Evolutionary conservation across 2,888 invertebrate genomes (phyloP).

Genomic region (Hirtodrosophila trivittata): DNA sequence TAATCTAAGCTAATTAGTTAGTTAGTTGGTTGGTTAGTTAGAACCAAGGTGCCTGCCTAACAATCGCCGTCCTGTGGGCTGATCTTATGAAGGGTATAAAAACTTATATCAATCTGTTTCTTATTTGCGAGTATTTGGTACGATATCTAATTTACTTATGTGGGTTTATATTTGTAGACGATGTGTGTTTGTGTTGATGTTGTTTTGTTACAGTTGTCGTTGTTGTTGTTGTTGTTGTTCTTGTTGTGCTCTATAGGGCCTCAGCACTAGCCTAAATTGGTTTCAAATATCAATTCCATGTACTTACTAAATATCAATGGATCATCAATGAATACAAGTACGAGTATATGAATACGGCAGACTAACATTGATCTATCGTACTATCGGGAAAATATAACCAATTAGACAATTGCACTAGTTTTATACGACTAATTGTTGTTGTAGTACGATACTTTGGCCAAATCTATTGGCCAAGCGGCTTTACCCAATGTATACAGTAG

Average conservation of each 20-base stretch:
- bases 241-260: conserved; percentile 67
- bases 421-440: too few relatives aligned
- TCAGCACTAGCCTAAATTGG: conserved; percentile 61
- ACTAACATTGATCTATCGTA: conserved; percentile 31
- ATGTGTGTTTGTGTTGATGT: conserved; percentile 3
- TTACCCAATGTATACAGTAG: conserved; percentile 34
- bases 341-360: conserved; percentile 12
- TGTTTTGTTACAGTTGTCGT: conserved; percentile 16
- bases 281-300: conserved; percentile 38
- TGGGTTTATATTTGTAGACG: not conserved
- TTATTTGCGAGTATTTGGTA: not conserved
- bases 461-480: conserved; percentile 37
- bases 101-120: conserved; percentile 48
- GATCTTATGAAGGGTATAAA: conserved; percentile 70
- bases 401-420: conserved; percentile 30
- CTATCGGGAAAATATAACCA: conserved; percentile 22
- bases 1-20: conserved; percentile 13
- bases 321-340: conserved; percentile 1
- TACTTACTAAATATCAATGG: conserved; percentile 67
- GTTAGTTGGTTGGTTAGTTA: not conserved
- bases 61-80: conserved; percentile 44
- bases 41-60: conserved; percentile 41
- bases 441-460: conserved; percentile 9
- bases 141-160: not conserved
- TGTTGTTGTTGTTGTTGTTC: conserved; percentile 31